phyloP scores from a whole-genome alignment of 2,113 vertebrate species.

The Serinus canaria region DNA sequence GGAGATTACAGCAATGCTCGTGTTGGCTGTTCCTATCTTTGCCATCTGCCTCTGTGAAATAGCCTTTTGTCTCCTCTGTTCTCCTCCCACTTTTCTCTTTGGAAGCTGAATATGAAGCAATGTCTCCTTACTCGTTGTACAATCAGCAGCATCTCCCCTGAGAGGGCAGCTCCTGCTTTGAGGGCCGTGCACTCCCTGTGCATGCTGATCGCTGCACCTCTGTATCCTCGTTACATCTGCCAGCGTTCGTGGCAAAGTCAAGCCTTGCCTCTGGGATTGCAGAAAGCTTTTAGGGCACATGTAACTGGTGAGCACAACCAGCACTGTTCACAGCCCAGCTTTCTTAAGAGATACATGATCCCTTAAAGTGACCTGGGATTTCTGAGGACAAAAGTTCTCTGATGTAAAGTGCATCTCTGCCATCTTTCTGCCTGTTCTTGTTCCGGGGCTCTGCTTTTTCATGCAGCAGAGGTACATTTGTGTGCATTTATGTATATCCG shows the following conservation, averaged over 20 bases:
- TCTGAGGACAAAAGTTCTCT: background rate
- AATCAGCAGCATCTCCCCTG: background rate
- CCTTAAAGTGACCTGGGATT: background rate
- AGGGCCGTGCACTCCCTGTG: background rate
- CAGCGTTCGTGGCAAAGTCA: background rate
- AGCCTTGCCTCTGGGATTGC: background rate
- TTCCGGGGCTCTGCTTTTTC: background rate
- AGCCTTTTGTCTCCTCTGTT: conserved; percentile 10
- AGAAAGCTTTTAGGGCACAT: background rate
- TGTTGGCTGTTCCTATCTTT: background rate
- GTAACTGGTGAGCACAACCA: background rate
- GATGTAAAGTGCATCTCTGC: background rate
- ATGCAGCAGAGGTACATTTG: background rate
- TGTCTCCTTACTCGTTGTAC: background rate
- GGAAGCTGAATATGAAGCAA: background rate
- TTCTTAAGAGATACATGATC: background rate
- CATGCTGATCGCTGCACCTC: accelerated
- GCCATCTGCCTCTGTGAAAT: background rate
- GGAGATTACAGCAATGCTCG: accelerated
- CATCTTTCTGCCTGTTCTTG: background rate
- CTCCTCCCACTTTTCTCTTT: background rate
- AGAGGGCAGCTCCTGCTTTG: background rate
- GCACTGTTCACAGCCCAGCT: background rate
- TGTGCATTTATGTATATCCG: accelerated
- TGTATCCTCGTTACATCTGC: background rate